These are phyloP conservation scores for Knipowitschia caucasica DNA, from an alignment of 2,797 vertebrate species.

Conservation along the genomic window DNA sequence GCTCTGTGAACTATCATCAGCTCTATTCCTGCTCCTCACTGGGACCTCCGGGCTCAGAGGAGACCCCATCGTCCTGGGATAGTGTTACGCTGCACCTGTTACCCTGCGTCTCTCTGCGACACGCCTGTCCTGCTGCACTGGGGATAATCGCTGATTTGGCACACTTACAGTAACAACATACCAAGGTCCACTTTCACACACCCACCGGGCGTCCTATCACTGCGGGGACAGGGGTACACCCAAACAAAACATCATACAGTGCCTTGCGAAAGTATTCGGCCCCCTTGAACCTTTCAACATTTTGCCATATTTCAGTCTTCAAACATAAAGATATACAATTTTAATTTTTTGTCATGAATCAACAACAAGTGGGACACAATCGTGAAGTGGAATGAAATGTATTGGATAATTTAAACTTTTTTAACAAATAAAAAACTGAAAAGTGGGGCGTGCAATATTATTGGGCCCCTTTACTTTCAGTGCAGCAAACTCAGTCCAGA, in stretches of 20 bases:
- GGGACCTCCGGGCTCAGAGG: constrained; percentile 40
- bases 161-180: constrained; percentile 78
- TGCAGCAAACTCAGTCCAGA: too few relatives aligned
- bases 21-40: constrained; percentile 60
- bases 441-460: too few relatives aligned
- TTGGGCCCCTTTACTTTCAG: too few relatives aligned
- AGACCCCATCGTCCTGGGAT: constrained; percentile 48
- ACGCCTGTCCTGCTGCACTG: constrained; percentile 68
- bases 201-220: background rate
- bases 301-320: too few relatives aligned
- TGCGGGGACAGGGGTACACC: background rate
- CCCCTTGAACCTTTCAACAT: too few relatives aligned
- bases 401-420: too few relatives aligned
- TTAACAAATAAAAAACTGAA: too few relatives aligned
- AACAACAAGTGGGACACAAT: too few relatives aligned
- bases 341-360: too few relatives aligned
- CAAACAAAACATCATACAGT: background rate
- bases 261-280: too few relatives aligned
- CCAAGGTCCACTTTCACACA: constrained; percentile 72
- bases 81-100: constrained; percentile 68
- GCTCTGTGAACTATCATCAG: constrained; percentile 50
- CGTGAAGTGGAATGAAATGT: too few relatives aligned
- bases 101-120: constrained; percentile 66
- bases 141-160: constrained; percentile 80
- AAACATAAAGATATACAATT: too few relatives aligned